Evolutionary conservation across 1,140 invertebrate species (phyloP).

Genomic region (Halictus rubicundus): DNA sequence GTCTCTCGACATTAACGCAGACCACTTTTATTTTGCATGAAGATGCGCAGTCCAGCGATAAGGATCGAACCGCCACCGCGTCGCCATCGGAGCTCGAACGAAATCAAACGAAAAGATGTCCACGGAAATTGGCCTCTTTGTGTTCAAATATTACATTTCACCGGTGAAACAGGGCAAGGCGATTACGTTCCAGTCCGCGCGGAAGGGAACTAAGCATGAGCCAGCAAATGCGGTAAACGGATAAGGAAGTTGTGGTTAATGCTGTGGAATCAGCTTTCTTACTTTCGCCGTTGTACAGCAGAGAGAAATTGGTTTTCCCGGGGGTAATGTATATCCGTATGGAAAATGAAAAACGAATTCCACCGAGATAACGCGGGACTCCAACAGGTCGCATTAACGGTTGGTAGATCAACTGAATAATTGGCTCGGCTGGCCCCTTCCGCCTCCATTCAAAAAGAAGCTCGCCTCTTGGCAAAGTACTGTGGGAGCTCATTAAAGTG

Average conservation of each 20-base stretch:
- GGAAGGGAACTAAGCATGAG: background rate
- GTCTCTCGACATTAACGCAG: no score
- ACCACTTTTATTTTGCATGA: no score
- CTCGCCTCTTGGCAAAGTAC: constrained; percentile 4
- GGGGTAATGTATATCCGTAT: constrained; percentile 24
- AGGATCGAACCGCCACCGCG: no score
- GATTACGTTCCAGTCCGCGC: no score
- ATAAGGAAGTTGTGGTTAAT: no score
- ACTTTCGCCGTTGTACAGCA: constrained; percentile 14
- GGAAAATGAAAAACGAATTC: constrained; percentile 37
- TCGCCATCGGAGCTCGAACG: no score
- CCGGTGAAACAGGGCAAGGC: no score
- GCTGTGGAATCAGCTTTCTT: background rate
- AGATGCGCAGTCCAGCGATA: no score
- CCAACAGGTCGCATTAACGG: constrained; percentile 27
- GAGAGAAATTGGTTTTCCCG: constrained; percentile 39
- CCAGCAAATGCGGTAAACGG: background rate
- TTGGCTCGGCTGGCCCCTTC: constrained; percentile 20
- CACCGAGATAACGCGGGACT: background rate
- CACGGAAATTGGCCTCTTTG: no score
- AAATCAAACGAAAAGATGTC: no score
- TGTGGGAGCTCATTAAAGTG: constrained; percentile 37
- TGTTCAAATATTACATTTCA: no score
- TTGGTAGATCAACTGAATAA: constrained; percentile 47
- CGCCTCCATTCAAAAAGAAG: constrained; percentile 5